A percentile compares a stretch with the other conserved stretches of the same genome.
These are phyloP conservation scores for Tubulanus polymorphus DNA, from an alignment of 2,888 invertebrate species.

Conservation along the genomic window DNA sequence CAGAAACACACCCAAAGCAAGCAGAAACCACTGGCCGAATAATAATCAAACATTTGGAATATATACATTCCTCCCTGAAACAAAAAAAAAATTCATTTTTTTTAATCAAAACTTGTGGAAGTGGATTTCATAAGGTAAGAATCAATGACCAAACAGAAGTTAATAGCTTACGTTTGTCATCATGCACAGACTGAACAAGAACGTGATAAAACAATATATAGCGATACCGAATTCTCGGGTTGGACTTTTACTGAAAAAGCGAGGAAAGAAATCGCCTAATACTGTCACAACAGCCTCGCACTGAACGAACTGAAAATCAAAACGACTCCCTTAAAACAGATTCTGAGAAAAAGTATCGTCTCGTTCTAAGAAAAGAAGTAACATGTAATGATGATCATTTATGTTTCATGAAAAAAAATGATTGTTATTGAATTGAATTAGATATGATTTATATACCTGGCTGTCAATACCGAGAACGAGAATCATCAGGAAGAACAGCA, in stretches of 20 bases:
- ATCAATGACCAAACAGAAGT: no score
- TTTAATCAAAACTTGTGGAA: no score
- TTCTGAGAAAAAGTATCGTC: no score
- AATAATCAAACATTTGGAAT: constrained; percentile 94
- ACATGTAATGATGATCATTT: no score
- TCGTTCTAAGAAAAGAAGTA: no score
- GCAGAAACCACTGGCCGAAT: constrained; percentile 93
- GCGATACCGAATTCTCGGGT: constrained; percentile 87
- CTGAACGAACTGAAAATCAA: constrained; percentile 69
- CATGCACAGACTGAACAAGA: constrained; percentile 76
- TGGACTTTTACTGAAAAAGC: constrained; percentile 59
- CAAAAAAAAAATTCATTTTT: no score
- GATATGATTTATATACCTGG: no score
- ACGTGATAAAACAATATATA: constrained; percentile 81
- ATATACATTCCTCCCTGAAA: constrained; percentile 87
- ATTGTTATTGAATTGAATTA: no score
- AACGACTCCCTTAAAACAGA: no score
- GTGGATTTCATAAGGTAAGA: no score
- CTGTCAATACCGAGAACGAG: constrained; percentile 1
- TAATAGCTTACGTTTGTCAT: constrained; percentile 48
- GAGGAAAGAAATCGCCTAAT: constrained; percentile 92
- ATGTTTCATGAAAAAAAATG: no score
- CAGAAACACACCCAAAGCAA: constrained; percentile 93
- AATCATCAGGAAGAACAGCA: constrained; percentile 1
- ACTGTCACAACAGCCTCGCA: constrained; percentile 97